Base-by-base conservation (phyloP, 1,140 invertebrate species). In the Drosophila chauvacae region DNA sequence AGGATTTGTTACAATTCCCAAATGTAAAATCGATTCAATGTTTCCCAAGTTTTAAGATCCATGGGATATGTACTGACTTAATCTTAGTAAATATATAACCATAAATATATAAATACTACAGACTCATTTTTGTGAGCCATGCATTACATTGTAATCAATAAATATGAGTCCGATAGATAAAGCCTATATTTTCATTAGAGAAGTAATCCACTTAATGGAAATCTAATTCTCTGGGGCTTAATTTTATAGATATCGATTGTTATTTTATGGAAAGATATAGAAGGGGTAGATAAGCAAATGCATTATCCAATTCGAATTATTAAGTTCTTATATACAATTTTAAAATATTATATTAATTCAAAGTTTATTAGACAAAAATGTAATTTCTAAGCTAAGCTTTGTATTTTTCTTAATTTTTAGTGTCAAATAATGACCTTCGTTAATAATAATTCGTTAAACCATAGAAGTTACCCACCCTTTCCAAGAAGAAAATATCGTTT, bases 1-100 rank as follows among this genome's bases (percentile, higher is more conserved):
- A 69, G 63, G 64, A 35, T 26, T 45, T 11, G 14, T 56, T 18
- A 18, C 20, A 33, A 45, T 39, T 47, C 20, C n/a, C 16, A 3
- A n/a, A 39, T 56, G 5, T 3, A 26, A 2, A 20, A 30, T 7
- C 2, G 7, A 23, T n/a, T 18, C 9, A 6, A 20, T 23, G 1
- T 30, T 16, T 20, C 0, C 1, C 7, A 56, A 42, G 23, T 18
- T 28, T 9, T 41, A 33, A 11, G 28, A 33, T 5, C 30, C 7
- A 13, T 7, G 10, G 16, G 7, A 30, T 30, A 30, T 30, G 28
- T 30, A 30, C 28, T 30, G 7, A 7, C 28, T 30, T 30, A n/a
- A n/a, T n/a, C n/a, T n/a, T n/a, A n/a, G n/a, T n/a, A n/a, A n/a
- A n/a, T n/a, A n/a, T n/a, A n/a, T n/a, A n/a, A n/a, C n/a, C n/a